phyloP scores from a whole-genome alignment of 2,888 invertebrate species.

The Drosophila meridionalis region DNA sequence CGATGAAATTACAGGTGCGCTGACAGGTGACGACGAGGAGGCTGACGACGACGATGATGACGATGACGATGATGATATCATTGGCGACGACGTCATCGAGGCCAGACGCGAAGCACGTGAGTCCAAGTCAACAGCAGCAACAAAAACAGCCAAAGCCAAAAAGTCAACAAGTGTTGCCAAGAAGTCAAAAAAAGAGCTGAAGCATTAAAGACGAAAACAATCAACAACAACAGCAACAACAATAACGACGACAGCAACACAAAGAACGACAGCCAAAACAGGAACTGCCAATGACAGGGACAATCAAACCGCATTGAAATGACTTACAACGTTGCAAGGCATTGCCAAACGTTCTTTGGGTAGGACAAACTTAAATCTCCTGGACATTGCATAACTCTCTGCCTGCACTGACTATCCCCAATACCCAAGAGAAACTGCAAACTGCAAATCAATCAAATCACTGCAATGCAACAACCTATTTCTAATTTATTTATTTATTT shows the following conservation, averaged over 20 bases:
- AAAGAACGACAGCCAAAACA: constrained; percentile 55
- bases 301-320: constrained; percentile 53
- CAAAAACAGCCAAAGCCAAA: constrained; percentile 82
- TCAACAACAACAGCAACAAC: constrained; percentile 38
- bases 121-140: constrained; percentile 89
- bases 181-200: constrained; percentile 83
- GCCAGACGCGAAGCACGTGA: constrained; percentile 92
- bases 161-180: constrained; percentile 83
- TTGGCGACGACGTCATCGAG: constrained; percentile 87
- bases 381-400: constrained; percentile 63
- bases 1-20: constrained; percentile 88
- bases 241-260: constrained; percentile 41
- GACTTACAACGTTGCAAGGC: constrained; percentile 53
- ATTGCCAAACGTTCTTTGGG: constrained; percentile 51
- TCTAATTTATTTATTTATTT: constrained; percentile 70
- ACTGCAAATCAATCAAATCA: constrained; percentile 43
- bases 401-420: constrained; percentile 72
- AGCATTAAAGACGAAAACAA: constrained; percentile 71
- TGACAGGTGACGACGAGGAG: constrained; percentile 89
- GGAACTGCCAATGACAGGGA: constrained; percentile 56
- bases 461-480: constrained; percentile 49
- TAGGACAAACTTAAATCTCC: constrained; percentile 57
- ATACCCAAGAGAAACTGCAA: constrained; percentile 9
- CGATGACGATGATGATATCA: constrained; percentile 89
- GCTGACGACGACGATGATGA: constrained; percentile 88